These are phyloP conservation scores for Acrocephalus scirpaceus DNA, from an alignment of 2,797 vertebrate genomes.

Conservation along the genomic window DNA sequence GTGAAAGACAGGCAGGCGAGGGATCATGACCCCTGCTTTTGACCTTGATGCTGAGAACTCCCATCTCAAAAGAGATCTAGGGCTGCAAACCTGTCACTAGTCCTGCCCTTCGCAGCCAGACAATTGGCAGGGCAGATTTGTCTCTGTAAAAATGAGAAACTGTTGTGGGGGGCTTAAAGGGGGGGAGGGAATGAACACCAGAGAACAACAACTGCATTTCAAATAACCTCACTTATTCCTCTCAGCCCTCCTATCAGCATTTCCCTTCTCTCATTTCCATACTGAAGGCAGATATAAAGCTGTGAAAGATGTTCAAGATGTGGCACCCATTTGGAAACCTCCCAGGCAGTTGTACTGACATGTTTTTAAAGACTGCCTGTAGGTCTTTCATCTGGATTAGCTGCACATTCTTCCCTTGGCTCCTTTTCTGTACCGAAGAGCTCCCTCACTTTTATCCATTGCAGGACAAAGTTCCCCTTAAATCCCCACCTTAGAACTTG, in stretches of 20 bases:
- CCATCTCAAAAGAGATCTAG: conserved; percentile 45
- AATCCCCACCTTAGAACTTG: conserved; percentile 34
- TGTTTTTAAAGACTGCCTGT: conserved; percentile 62
- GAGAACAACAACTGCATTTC: conserved; percentile 33
- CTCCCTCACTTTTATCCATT: conserved; percentile 26
- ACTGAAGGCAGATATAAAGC: conserved; percentile 33
- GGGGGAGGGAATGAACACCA: not conserved
- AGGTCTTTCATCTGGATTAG: conserved; percentile 69
- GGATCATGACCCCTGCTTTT: conserved; percentile 58
- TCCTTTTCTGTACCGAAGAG: conserved; percentile 34
- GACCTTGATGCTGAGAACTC: conserved; percentile 58
- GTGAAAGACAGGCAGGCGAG: conserved; percentile 40
- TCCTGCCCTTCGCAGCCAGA: not conserved
- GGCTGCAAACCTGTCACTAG: conserved; percentile 39
- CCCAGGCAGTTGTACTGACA: conserved; percentile 66
- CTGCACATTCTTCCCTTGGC: conserved; percentile 61
- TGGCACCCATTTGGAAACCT: conserved; percentile 63
- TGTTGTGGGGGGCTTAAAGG: not conserved
- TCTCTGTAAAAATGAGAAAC: conserved; percentile 36
- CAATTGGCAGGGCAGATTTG: conserved; percentile 30
- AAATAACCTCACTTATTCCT: not conserved
- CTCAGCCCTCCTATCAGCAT: not conserved
- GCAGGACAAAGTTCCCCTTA: conserved; percentile 53
- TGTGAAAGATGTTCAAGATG: conserved; percentile 59
- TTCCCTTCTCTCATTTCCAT: conserved; percentile 52